Percentiles rank a stretch among this genome's conserved stretches.
Conservation (phyloP, 2,888 invertebrate species). For the Andrena dorsata region DNA sequence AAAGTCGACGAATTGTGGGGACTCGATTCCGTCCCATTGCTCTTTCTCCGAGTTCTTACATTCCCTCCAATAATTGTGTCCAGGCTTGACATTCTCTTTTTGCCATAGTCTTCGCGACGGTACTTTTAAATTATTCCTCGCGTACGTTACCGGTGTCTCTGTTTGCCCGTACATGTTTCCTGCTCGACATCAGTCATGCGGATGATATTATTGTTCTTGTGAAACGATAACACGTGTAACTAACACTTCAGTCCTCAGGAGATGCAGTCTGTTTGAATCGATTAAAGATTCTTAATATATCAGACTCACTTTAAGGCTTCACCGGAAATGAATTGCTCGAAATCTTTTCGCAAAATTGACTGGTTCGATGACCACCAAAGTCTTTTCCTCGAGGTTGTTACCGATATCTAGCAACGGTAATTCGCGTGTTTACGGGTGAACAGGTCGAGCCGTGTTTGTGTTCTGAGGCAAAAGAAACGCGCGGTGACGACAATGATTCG, state of each 20-base stretch:
- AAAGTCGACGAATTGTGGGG: slow-evolving; percentile 49
- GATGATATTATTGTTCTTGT: background rate
- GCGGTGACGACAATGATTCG: slow-evolving; percentile 8
- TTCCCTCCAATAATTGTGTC: background rate
- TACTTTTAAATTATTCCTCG: background rate
- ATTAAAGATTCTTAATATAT: too few species aligned
- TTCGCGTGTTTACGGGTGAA: slow-evolving; percentile 7
- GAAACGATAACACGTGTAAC: background rate
- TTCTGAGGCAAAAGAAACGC: background rate
- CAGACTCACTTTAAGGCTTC: too few species aligned
- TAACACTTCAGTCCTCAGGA: background rate
- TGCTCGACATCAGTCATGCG: background rate
- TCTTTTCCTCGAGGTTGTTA: too few species aligned
- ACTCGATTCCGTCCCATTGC: slow-evolving; percentile 29
- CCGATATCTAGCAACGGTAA: slow-evolving; percentile 8
- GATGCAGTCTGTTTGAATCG: too few species aligned
- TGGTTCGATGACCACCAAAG: too few species aligned
- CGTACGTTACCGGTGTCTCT: background rate
- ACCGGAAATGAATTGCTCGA: too few species aligned
- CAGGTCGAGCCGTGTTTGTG: slow-evolving; percentile 18
- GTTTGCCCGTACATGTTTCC: background rate
- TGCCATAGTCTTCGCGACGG: slow-evolving; percentile 9
- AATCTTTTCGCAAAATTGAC: too few species aligned
- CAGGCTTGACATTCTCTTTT: background rate
- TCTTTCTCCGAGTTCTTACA: background rate